Evolutionary conservation across 2,888 invertebrate species (phyloP), one percentile per base, ranked within the genome.

Genomic region (Cephus nigrinus): DNA sequence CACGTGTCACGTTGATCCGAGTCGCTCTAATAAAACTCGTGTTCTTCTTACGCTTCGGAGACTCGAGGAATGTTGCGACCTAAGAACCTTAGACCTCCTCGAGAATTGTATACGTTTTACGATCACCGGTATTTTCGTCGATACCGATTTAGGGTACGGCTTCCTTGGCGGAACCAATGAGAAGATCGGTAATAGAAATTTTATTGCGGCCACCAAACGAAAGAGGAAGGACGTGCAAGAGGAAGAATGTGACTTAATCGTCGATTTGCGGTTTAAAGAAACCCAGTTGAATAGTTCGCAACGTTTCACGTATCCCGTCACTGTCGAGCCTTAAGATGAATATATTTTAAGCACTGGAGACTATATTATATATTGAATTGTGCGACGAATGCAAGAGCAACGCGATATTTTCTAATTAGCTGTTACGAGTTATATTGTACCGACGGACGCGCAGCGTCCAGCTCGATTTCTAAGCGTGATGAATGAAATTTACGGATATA

Each of bases 351-450:
- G 73, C 73, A 73, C 73, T 4, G 35, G 32, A 33, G 32, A 35
- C 73, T 30, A 69, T 69, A 31, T 30, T 69, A 69, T 69, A 69
- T 69, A 69, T 69, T 69, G 69, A 69, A 69, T 69, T 15, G 40
- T 69, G 11, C 69, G 69, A 69, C 69, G 69, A 69, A 69, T 69
- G 5, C 30, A 32, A 30, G 69, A 31, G 69, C 32, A 69, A 69
- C 69, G 40, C 40, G 76, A 78, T 86, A 84, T 83, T 83, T 83
- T 85, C 73, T 84, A 80, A 75, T 73, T 81, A 82, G 81, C 79
- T 80, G 74, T 80, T 35, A 74, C 68, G 77, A 68, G 34, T 32
- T 55, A 30, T 74, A 75, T 69, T 76, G 11, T 30, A 69, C 5
- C 11, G 40, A 0, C 40, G 40, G 40, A 15, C 40, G 40, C 40